Percentiles rank a stretch among this genome's conserved stretches.
Evolutionary conservation across 2,113 vertebrate species (phyloP).

Genomic region (Canis aureus): DNA sequence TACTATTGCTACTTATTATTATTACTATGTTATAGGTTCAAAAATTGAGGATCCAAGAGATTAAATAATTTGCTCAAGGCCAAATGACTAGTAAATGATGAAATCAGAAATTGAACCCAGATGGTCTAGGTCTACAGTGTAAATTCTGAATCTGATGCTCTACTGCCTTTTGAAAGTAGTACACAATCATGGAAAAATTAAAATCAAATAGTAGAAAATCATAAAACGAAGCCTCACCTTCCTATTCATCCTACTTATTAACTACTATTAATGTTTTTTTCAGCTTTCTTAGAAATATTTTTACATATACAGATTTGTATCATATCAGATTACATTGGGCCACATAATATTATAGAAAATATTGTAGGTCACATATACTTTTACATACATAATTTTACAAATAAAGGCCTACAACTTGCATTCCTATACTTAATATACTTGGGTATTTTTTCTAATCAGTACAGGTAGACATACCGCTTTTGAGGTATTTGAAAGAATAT

Average conservation of each 20-base stretch:
- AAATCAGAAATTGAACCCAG: neutral
- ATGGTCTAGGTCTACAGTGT: neutral
- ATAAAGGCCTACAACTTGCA: neutral
- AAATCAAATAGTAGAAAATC: neutral
- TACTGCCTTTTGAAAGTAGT: neutral
- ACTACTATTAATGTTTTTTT: neutral
- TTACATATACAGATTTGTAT: neutral
- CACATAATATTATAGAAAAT: neutral
- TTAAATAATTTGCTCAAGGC: neutral
- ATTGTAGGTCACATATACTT: neutral
- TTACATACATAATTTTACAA: neutral
- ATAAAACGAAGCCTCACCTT: neutral
- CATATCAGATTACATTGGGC: neutral
- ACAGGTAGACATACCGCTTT: neutral
- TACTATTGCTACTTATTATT: neutral
- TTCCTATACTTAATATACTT: neutral
- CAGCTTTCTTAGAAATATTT: neutral
- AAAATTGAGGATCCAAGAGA: neutral
- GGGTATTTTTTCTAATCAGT: neutral
- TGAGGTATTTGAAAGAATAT: neutral
- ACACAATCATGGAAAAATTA: neutral
- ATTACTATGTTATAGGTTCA: neutral
- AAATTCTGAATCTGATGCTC: neutral
- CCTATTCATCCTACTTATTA: neutral
- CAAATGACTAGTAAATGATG: neutral